Evolutionary conservation across 2,888 invertebrate genomes (phyloP), one percentile per base, ranked within the genome.

Genomic region (Cephus sareptanus): DNA sequence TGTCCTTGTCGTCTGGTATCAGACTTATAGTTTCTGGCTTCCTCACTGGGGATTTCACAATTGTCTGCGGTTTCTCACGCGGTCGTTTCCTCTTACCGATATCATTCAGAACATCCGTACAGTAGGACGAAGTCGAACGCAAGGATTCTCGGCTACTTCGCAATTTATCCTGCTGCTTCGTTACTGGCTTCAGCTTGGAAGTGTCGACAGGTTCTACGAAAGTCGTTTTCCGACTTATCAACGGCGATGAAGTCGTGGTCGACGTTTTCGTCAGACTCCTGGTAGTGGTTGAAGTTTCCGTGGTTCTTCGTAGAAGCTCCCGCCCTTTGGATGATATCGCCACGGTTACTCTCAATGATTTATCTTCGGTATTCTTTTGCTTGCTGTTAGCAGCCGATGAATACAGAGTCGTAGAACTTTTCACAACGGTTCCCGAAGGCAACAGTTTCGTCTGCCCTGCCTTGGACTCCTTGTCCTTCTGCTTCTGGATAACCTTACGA

Each of bases 341-440:
- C 3, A 92, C 92, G 68, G 92, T 91, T 1, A 92, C 92, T 76
- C 92, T 93, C 68, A 92, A 79, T 1, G 90, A 87, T 84, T 93
- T 93, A 34, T 91, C 92, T 79, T 91, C 90, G 0, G 83, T 81
- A 13, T 87, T 79, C 79, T 87, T 88, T 75, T 84, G 84, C 80
- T 87, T 85, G 37, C 84, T 87, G 77, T 82, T 88, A 4, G 87
- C 83, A 9, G 81, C 79, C 0, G 92, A 92, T 23, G 92, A 88
- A 79, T 92, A 90, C 13, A 91, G 81, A 11, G 92, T 88, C 33
- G 91, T 91, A 9, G 92, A 89, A 83, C 90, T 92, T 83, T 92
- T 93, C 31, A 92, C 88, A 2, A 90, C 87, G 0, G 91, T 90
- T 37, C 92, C 92, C 2, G 89, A 81, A 2, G 90, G 87, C 15